Evolutionary conservation across 2,797 vertebrate species (phyloP).

Genomic region (Rhinella marina): DNA sequence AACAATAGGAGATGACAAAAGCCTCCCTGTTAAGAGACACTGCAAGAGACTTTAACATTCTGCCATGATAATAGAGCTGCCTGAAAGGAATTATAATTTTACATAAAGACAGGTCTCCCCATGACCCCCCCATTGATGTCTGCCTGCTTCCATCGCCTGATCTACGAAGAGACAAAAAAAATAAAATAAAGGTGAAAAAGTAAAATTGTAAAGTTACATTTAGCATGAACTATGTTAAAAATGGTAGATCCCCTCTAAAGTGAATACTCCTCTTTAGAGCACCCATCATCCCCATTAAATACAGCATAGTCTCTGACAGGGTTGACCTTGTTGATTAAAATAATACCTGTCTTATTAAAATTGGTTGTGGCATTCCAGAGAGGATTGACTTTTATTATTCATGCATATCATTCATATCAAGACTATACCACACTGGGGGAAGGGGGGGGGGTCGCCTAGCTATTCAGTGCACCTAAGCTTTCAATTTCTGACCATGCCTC

Average conservation of each 20-base stretch:
- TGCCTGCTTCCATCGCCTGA: not conserved
- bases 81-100: not conserved
- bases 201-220: not conserved
- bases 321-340: too few species aligned
- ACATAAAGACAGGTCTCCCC: not conserved
- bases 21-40: not conserved
- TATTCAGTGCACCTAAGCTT: too few species aligned
- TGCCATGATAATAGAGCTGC: not conserved
- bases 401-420: too few species aligned
- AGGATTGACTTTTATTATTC: too few species aligned
- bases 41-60: not conserved
- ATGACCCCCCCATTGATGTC: not conserved
- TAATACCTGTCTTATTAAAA: too few species aligned
- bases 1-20: not conserved
- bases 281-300: too few species aligned
- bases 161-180: not conserved
- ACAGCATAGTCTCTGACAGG: too few species aligned
- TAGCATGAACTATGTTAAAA: not conserved
- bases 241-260: not conserved
- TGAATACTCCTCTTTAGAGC: too few species aligned
- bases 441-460: too few species aligned
- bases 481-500: too few species aligned
- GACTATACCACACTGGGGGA: too few species aligned
- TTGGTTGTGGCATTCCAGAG: too few species aligned
- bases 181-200: not conserved